Conservation (phyloP, 2,113 vertebrate species). For the Saimiri boliviensis region DNA sequence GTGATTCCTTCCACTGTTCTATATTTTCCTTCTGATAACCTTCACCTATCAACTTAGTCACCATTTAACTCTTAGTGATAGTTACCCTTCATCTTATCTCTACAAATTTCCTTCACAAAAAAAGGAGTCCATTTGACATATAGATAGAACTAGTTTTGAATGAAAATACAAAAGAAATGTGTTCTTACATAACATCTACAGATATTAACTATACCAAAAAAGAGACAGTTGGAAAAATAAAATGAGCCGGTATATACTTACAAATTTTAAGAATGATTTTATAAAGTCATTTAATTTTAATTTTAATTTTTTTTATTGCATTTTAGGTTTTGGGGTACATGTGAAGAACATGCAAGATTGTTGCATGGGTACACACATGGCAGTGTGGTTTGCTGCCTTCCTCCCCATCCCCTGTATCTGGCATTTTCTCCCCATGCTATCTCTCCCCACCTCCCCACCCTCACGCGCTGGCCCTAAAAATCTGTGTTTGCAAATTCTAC, state of each 20-base stretch:
- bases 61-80: conserved; percentile 77
- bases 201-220: conserved; percentile 67
- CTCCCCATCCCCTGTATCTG: no score
- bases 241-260: conserved; percentile 54
- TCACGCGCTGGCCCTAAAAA: neutral
- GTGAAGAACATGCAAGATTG: no score
- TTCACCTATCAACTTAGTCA: conserved; percentile 73
- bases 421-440: no score
- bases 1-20: conserved; percentile 74
- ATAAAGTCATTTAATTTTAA: conserved; percentile 20
- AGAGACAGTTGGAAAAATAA: neutral
- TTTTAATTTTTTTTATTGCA: no score
- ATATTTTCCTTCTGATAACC: conserved; percentile 87
- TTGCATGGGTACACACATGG: no score
- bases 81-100: conserved; percentile 78
- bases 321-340: no score
- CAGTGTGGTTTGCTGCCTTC: no score
- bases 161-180: conserved; percentile 56
- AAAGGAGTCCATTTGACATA: conserved; percentile 59
- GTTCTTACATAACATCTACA: conserved; percentile 63
- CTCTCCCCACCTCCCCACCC: no score
- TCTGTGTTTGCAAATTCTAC: conserved; percentile 13
- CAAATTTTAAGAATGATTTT: neutral
- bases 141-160: conserved; percentile 64
- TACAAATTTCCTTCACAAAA: conserved; percentile 81